Base-by-base conservation (phyloP, 2,888 invertebrate species). In the Hedychridium roseum region DNA sequence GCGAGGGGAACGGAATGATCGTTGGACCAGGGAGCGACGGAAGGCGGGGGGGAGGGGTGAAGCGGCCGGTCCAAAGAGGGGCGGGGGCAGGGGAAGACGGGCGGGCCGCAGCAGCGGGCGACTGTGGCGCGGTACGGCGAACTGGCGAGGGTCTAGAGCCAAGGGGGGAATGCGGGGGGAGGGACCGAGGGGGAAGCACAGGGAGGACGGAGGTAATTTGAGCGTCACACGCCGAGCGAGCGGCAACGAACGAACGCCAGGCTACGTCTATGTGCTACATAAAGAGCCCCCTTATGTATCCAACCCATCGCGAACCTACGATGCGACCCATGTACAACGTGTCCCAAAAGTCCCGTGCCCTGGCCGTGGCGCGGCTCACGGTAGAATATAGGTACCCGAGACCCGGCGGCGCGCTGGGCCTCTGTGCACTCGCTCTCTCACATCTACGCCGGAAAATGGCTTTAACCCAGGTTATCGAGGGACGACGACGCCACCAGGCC, bases 171-270 rank as follows among this genome's bases (percentile, higher is more conserved):
- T 21, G 57, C 51, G 67, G 70, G 58, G 65, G 52, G 57, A 52
- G 63, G 52, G 58, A 56, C 54, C 21, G 30, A 50, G 49, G 56
- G 57, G 54, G 55, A 35, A 21, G 34, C 39, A 41, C 57, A 62
- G 65, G 60, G 61, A 64, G 68, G 66, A 70, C 71, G 69, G 76
- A 74, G 76, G 74, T 76, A 78, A 77, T 78, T 77, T 77, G 74
- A 73, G 74, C 75, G 75, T 74, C 75, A 74, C 75, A 74, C 75
- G 75, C 74, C 73, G 74, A 76, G 74, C 73, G 69, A 68, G 66
- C 69, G 68, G 67, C 71, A 73, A 72, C 74, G 72, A 72, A 69
- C 72, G 73, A 60, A 60, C 64, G 64, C 58, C 62, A 64, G 60
- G 73, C 68, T 70, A 68, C 73, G 74, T 71, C 75, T 74, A 75